These are phyloP conservation scores for Aphidoletes aphidimyza DNA, from an alignment of 2,888 invertebrate species.

Conservation along the genomic window DNA sequence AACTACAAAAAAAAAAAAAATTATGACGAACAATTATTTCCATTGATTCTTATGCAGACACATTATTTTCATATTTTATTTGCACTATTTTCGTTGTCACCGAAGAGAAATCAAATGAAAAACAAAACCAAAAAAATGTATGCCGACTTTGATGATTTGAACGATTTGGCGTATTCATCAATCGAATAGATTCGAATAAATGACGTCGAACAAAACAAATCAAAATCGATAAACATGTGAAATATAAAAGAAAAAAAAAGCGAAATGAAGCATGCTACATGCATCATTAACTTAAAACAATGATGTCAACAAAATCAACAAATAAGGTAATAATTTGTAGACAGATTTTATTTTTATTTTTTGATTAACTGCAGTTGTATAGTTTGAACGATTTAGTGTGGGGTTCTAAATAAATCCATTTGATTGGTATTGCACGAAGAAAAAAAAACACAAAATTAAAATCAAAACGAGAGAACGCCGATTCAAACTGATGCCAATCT, in stretches of 20 bases:
- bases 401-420: too few species aligned
- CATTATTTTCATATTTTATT: too few species aligned
- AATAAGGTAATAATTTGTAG: background rate
- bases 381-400: background rate
- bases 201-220: background rate
- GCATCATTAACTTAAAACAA: conserved; percentile 18
- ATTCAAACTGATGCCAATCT: conserved; percentile 24
- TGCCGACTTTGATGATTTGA: too few species aligned
- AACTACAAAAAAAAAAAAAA: too few species aligned
- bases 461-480: background rate
- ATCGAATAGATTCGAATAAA: background rate
- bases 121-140: too few species aligned
- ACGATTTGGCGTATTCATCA: too few species aligned
- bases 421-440: too few species aligned
- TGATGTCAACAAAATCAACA: background rate
- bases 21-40: too few species aligned
- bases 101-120: too few species aligned
- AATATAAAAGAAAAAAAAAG: background rate
- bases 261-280: background rate
- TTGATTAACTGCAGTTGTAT: background rate
- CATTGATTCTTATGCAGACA: too few species aligned
- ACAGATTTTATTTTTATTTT: background rate
- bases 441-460: background rate
- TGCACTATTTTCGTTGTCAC: too few species aligned
- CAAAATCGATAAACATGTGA: too few species aligned